Conservation (phyloP, 35 echinoderm and acorn worm species). For the Lytechinus pictus region DNA sequence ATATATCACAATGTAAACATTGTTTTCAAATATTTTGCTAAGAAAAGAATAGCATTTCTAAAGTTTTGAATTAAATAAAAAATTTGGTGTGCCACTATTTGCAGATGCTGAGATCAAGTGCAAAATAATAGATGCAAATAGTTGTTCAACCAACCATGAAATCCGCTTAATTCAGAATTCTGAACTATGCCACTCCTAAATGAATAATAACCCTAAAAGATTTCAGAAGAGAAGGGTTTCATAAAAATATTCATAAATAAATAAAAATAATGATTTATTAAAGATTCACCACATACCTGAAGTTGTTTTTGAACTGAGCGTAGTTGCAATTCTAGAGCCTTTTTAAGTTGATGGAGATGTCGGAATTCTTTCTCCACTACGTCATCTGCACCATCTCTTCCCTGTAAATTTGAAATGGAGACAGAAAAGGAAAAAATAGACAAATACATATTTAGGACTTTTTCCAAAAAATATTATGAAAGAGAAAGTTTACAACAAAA, state of each 20-base stretch:
- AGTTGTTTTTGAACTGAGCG: constrained; percentile 99
- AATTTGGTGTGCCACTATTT: no score
- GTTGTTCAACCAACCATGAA: not conserved
- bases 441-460: not conserved
- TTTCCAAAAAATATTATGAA: not conserved
- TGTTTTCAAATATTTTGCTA: no score
- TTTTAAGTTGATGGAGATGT: constrained; percentile 93
- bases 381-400: constrained; percentile 88
- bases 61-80: no score
- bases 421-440: not conserved
- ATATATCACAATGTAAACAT: not conserved
- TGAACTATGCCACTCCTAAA: not conserved
- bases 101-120: no score
- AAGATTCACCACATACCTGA: constrained; percentile 67
- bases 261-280: not conserved
- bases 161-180: no score
- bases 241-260: not conserved
- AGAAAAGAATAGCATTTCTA: no score
- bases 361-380: constrained; percentile 86
- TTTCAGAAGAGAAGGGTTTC: no score
- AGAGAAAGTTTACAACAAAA: no score
- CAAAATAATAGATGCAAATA: not conserved
- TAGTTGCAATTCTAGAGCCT: constrained; percentile 86
- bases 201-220: no score
- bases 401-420: not conserved